A percentile compares a stretch with the other conserved stretches of the same genome.
Evolutionary conservation across 2,113 vertebrate genomes (phyloP).

Genomic region (Mastomys natalensis): DNA sequence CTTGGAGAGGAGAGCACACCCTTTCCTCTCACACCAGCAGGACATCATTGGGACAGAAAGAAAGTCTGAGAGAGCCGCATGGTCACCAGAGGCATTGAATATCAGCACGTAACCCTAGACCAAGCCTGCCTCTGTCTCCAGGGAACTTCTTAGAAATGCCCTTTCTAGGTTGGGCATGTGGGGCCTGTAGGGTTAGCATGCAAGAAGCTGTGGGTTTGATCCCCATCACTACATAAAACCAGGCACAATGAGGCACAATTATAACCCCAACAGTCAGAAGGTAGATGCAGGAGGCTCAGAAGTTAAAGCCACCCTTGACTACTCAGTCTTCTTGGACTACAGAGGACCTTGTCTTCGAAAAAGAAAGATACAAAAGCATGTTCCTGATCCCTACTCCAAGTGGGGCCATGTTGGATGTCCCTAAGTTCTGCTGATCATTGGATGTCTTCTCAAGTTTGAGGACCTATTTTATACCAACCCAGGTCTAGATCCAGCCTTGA

Average conservation of each 20-base stretch:
- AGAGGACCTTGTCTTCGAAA: neutral
- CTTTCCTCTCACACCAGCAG: neutral
- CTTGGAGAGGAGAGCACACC: neutral
- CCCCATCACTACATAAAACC: neutral
- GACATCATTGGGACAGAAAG: neutral
- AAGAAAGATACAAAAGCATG: neutral
- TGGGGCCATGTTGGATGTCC: no score
- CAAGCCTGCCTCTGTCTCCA: neutral
- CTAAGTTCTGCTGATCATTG: neutral
- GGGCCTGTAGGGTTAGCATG: neutral
- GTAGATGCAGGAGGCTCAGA: neutral
- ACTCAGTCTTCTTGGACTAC: neutral
- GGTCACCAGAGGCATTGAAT: neutral
- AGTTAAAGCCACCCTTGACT: neutral
- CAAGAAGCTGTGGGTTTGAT: neutral
- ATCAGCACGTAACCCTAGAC: neutral
- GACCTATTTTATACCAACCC: neutral
- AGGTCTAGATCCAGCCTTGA: neutral
- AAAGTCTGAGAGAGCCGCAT: neutral
- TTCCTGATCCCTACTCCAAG: neutral
- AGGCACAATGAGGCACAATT: neutral
- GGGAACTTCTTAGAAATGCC: neutral
- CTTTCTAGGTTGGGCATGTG: neutral
- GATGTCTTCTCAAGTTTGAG: neutral
- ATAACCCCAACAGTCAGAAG: neutral